Base-by-base conservation (phyloP, 2,113 vertebrate species). In the Oryzias melastigma region DNA sequence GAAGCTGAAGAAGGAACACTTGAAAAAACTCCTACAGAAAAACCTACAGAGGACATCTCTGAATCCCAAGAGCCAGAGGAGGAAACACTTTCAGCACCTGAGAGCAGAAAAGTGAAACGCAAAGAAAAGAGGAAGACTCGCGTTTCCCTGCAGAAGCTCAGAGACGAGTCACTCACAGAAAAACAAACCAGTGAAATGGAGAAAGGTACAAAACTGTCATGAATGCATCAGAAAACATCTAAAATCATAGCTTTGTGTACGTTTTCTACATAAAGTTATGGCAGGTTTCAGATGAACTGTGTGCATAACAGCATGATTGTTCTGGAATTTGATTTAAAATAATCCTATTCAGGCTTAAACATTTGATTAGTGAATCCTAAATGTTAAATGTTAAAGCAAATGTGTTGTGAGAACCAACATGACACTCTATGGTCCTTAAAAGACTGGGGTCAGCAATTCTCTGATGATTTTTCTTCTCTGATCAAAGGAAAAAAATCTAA, bases 171-270 rank as follows among this genome's bases (percentile, higher is more conserved):
- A 67, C 46, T 44, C 52, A 61, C 56, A 77, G 66, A 77, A 3
- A 52, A 68, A 19, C 51, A 42, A 14, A 41, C 58, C n/a, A n/a
- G 52, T 59, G 56, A 62, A 8, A 41, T 43, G 41, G 58, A 66
- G 25, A 84, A 75, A 91, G 90, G 90, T 91, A 91, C 48, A 62
- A n/a, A 35, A 62, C 43, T 22, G 42, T 58, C 73, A 71, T 45
- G 51, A 62, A n/a, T 41, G 29, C 25, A 15, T 64, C 20, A 48
- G 50, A 7, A 22, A 27, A 27, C 25, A 27, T 27, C 25, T 27
- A 27, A 27, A 50, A 16, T 51, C 25, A 1, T n/a, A 19, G 12
- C 2, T 47, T 12, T 47, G n/a, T 47, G 35, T 8, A 12, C 12
- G 8, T 35, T 13, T 35, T 35, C 29, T 8, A 7, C 29, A 35